A percentile compares a stretch with the other conserved stretches of the same genome.
phyloP scores from a whole-genome alignment of 2,888 invertebrate species.

The Calliphora vomitoria region DNA sequence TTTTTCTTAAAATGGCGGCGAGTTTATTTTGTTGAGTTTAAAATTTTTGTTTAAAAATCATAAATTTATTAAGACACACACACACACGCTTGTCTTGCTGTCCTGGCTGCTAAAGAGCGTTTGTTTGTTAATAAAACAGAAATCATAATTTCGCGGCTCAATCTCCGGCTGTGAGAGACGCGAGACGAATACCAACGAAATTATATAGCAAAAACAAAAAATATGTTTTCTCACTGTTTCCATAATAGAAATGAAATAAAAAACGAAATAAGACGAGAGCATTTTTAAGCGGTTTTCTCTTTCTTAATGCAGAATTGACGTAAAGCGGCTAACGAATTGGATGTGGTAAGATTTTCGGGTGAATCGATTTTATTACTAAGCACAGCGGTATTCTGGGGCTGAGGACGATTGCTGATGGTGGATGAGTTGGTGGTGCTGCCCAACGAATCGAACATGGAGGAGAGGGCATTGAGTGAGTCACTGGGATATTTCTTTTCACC shows the following conservation, averaged over 20 bases:
- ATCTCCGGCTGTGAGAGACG: slow-evolving; percentile 27
- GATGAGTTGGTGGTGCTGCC: slow-evolving; percentile 82
- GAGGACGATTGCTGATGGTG: slow-evolving; percentile 78
- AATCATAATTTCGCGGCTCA: slow-evolving; percentile 73
- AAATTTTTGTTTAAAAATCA: slow-evolving; percentile 52
- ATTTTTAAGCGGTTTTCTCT: slow-evolving; percentile 86
- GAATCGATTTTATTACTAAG: slow-evolving; percentile 75
- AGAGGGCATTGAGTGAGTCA: slow-evolving; percentile 91
- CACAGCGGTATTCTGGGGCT: slow-evolving; percentile 82
- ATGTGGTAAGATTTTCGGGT: slow-evolving; percentile 84
- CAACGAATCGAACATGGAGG: slow-evolving; percentile 95
- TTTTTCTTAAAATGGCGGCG: slow-evolving; percentile 28
- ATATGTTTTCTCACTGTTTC: slow-evolving; percentile 76
- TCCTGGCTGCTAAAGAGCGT: slow-evolving; percentile 69
- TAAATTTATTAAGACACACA: slow-evolving; percentile 59
- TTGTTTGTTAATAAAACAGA: slow-evolving; percentile 69
- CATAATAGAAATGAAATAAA: slow-evolving; percentile 76
- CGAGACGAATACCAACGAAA: slow-evolving; percentile 70
- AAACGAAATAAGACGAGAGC: slow-evolving; percentile 78
- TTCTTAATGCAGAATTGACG: slow-evolving; percentile 99
- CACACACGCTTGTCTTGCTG: slow-evolving; percentile 46
- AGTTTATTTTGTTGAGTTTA: slow-evolving; percentile 31
- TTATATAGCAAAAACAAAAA: slow-evolving; percentile 79
- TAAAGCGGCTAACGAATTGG: slow-evolving; percentile 96
- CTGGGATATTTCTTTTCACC: slow-evolving; percentile 86